Conservation (phyloP, 2,797 vertebrate genomes). For the Epinephelus malabaricus region DNA sequence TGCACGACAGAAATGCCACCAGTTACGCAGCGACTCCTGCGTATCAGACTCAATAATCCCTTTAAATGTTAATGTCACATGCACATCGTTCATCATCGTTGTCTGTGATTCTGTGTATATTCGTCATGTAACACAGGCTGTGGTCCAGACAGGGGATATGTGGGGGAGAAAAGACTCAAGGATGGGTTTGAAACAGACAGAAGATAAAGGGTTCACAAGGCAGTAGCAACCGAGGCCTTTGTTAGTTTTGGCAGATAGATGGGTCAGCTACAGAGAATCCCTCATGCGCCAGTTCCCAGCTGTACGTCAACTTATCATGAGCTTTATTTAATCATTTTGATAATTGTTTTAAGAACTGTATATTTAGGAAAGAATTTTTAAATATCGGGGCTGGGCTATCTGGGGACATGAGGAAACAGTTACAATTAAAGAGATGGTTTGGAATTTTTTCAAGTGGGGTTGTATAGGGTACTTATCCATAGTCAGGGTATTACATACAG, state of each 20-base stretch:
- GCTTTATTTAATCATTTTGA: slow-evolving; percentile 22
- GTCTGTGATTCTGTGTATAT: slow-evolving; percentile 50
- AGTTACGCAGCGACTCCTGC: slow-evolving; percentile 11
- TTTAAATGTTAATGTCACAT: slow-evolving; percentile 52
- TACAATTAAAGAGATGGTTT: too few relatives aligned
- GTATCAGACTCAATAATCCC: slow-evolving; percentile 32
- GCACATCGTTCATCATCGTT: slow-evolving; percentile 61
- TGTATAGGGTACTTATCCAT: too few relatives aligned
- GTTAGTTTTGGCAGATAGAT: slow-evolving; percentile 74
- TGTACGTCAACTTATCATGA: slow-evolving; percentile 32
- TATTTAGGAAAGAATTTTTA: not conserved
- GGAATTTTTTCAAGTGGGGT: too few relatives aligned
- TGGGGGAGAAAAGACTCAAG: slow-evolving; percentile 42
- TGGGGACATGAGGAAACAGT: not conserved
- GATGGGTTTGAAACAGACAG: slow-evolving; percentile 46
- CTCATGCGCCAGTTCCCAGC: slow-evolving; percentile 45
- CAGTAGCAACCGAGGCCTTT: slow-evolving; percentile 59
- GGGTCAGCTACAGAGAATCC: slow-evolving; percentile 42
- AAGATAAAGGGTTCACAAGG: slow-evolving; percentile 52
- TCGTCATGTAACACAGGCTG: slow-evolving; percentile 50
- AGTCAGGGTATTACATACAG: too few relatives aligned
- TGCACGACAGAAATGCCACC: slow-evolving; percentile 19
- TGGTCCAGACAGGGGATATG: slow-evolving; percentile 43
- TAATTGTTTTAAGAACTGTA: not conserved
- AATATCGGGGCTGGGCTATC: not conserved